Conservation (phyloP, 2,797 vertebrate species). For the Hozukius guyotensis region DNA sequence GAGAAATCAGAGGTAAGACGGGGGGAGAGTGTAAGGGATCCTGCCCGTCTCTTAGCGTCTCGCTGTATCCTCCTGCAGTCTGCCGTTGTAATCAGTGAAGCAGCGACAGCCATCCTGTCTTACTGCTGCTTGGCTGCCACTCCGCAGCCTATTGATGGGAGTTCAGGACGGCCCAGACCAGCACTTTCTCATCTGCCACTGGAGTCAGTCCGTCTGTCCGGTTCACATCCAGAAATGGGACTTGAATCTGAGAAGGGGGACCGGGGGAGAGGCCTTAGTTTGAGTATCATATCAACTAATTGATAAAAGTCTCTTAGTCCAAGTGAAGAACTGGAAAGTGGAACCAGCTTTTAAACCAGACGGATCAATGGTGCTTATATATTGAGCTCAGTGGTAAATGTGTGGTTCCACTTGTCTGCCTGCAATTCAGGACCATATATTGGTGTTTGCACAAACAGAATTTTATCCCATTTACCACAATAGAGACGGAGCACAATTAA, state of each 20-base stretch:
- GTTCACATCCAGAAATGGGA: slow-evolving; percentile 66
- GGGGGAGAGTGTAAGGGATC: slow-evolving; percentile 56
- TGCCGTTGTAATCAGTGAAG: slow-evolving; percentile 64
- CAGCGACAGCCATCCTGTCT: slow-evolving; percentile 82
- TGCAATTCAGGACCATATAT: slow-evolving; percentile 46
- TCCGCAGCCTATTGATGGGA: slow-evolving; percentile 79
- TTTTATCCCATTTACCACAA: not conserved
- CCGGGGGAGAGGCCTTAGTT: slow-evolving; percentile 52
- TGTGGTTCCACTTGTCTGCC: slow-evolving; percentile 78
- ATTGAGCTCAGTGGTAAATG: slow-evolving; percentile 87
- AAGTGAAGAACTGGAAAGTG: slow-evolving; percentile 83
- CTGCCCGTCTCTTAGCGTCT: slow-evolving; percentile 56
- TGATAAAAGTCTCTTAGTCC: slow-evolving; percentile 86
- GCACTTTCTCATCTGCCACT: slow-evolving; percentile 74
- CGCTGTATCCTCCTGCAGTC: slow-evolving; percentile 50
- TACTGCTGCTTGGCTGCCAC: slow-evolving; percentile 75
- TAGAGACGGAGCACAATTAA: not conserved
- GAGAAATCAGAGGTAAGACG: slow-evolving; percentile 39
- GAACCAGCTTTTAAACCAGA: slow-evolving; percentile 86
- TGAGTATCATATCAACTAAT: slow-evolving; percentile 83
- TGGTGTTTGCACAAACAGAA: not conserved
- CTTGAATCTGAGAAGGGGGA: slow-evolving; percentile 74
- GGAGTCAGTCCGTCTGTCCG: slow-evolving; percentile 89
- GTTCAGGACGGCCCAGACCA: slow-evolving; percentile 56
- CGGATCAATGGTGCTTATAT: slow-evolving; percentile 88